Percentiles rank a stretch among this genome's conserved stretches.
phyloP scores from a whole-genome alignment of 2,888 invertebrate species.

The Plagodis dolabraria region DNA sequence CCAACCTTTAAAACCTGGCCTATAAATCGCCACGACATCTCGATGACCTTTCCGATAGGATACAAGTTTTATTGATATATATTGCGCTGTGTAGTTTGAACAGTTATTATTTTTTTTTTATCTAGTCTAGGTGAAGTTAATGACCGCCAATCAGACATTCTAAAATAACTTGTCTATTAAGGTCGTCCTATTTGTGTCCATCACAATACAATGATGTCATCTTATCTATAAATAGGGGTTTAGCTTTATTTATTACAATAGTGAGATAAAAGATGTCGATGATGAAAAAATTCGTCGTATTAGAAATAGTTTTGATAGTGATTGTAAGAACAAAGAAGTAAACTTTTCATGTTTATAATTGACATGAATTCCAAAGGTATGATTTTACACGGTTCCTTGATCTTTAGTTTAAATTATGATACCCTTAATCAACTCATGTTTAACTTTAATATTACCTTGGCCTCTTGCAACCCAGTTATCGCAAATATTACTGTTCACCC shows the following conservation, averaged over 20 bases:
- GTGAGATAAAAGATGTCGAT: too few relatives aligned
- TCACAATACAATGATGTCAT: slow-evolving; percentile 1
- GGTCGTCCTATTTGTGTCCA: slow-evolving; percentile 6
- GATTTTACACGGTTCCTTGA: slow-evolving; percentile 32
- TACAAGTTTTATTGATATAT: slow-evolving; percentile 4
- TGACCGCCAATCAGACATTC: slow-evolving; percentile 1
- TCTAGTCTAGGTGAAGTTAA: slow-evolving; percentile 1
- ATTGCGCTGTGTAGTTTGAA: not conserved
- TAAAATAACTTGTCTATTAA: slow-evolving; percentile 10
- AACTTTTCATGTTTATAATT: too few relatives aligned
- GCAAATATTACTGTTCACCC: slow-evolving; percentile 11
- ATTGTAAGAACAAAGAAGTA: too few relatives aligned
- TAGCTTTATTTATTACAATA: not conserved
- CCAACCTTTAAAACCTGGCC: slow-evolving; percentile 4
- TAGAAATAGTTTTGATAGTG: too few relatives aligned
- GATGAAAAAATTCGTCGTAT: too few relatives aligned
- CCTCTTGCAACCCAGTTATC: slow-evolving; percentile 30
- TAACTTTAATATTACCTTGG: slow-evolving; percentile 38
- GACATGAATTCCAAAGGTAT: too few relatives aligned
- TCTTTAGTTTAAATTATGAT: slow-evolving; percentile 44
- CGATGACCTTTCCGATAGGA: slow-evolving; percentile 9
- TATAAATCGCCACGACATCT: slow-evolving; percentile 3
- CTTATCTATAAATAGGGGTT: slow-evolving; percentile 1
- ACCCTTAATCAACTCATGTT: slow-evolving; percentile 17
- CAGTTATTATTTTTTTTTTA: slow-evolving; percentile 1